Conservation (phyloP, 2,113 vertebrate genomes). For the Rhabdomys dilectus region DNA sequence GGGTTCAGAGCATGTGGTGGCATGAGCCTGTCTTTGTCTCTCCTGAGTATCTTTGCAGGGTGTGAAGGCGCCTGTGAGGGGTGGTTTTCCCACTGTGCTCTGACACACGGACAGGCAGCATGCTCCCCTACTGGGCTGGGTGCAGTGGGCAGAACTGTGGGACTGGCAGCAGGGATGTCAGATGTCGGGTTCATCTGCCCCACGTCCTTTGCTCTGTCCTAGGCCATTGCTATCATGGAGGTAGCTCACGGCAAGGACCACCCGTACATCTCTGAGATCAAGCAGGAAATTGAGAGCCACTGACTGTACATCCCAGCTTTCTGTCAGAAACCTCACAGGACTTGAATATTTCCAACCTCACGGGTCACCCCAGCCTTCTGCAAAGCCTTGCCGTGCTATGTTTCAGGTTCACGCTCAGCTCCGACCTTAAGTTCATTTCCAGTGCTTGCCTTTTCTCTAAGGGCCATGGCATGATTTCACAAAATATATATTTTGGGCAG, state of each 20-base stretch:
- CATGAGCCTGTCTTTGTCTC: not conserved
- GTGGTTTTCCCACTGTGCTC: fast-evolving
- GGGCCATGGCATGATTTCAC: conserved; percentile 67
- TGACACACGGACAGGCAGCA: fast-evolving
- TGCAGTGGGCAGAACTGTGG: fast-evolving
- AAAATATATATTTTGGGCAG: not conserved
- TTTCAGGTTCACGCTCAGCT: conserved; percentile 65
- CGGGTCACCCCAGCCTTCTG: conserved; percentile 69
- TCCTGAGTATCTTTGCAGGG: not conserved
- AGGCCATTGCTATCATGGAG: conserved; percentile 97
- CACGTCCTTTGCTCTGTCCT: conserved; percentile 72
- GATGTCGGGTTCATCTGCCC: not conserved
- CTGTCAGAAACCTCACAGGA: conserved; percentile 73
- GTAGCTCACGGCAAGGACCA: conserved; percentile 97
- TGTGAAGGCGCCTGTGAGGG: not conserved
- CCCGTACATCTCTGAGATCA: conserved; percentile 92
- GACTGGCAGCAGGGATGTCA: too few relatives aligned
- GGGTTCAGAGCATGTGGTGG: not conserved
- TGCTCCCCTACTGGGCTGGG: fast-evolving
- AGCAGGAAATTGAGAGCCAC: conserved; percentile 91
- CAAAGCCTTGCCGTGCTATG: conserved; percentile 61
- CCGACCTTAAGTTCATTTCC: conserved; percentile 33
- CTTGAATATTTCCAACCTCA: conserved; percentile 70
- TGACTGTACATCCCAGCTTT: conserved; percentile 82
- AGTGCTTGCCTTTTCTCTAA: conserved; percentile 39